Evolutionary conservation across 1,140 invertebrate species (phyloP), one percentile per base, ranked within the genome.

Genomic region (Parasteatoda tepidariorum): DNA sequence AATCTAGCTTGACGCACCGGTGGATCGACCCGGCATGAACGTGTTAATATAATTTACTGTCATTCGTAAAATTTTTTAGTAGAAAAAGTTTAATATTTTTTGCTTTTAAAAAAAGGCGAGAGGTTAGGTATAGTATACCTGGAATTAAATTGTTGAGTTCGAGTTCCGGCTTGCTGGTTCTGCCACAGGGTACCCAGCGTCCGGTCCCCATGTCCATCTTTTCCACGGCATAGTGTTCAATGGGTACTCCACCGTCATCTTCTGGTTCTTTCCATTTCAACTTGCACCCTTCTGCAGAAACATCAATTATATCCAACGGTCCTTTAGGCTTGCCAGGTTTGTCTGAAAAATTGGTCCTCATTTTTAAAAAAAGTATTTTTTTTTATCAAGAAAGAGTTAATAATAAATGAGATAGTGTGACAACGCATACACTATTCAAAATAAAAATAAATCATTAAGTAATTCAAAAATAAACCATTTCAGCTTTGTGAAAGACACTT

Each of bases 191-290:
- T 76, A 97, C 87, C 96, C 96, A 97, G 75, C 95, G 91, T 11
- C 96, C 95, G 26, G 95, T 95, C 85, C 97, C 95, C 3, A 95
- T 92, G 90, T 97, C 96, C 88, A 94, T 95, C 89, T 99, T 99
- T 90, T 99, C 98, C 18, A 99, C 94, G 55, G 98, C 90, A 89
- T 99, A 99, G 48, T 93, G 94, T 87, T 97, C 96, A 86, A 99
- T 94, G 2, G 96, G 96, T 88, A 97, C 94, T 7, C 98, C 98
- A 79, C 98, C 98, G 88, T 99, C 97, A 89, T 99, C 98, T 59
- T 87, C 87, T 15, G 97, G 97, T 85, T 95, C 93, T 88, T 97
- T 96, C 97, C 98, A 99, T 89, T 96, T 94, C 0, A 99, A 90
- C 3, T 93, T 95, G 87, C 95, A 97, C 18, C 96, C 96, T 88